Conservation (phyloP, 1,140 invertebrate genomes). For the Brachionus koreanus region DNA sequence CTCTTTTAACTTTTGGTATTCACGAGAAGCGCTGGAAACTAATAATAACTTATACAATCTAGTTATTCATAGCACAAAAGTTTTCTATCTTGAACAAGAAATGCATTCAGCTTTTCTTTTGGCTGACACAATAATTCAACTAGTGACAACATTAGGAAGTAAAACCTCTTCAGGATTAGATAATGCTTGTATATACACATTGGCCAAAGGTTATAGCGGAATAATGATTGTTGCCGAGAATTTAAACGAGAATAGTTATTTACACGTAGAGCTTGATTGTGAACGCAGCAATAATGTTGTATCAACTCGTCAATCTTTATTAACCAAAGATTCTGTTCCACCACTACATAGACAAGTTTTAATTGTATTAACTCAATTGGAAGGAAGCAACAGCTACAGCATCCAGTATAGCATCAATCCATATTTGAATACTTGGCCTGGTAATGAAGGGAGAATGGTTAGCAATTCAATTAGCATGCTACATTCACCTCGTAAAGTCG, state of each 20-base stretch:
- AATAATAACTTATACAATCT: conserved; percentile 23
- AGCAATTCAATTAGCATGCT: conserved; percentile 33
- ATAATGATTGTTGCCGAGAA: conserved; percentile 40
- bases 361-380: conserved; percentile 39
- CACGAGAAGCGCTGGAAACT: background rate
- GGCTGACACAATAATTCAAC: conserved; percentile 36
- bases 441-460: conserved; percentile 39
- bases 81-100: conserved; percentile 43
- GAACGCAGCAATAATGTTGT: conserved; percentile 34
- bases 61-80: conserved; percentile 44
- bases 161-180: conserved; percentile 18
- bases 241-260: background rate
- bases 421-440: conserved; percentile 41
- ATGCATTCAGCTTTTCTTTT: conserved; percentile 6
- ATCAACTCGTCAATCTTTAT: conserved; percentile 15
- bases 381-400: background rate
- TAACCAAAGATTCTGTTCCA: conserved; percentile 36
- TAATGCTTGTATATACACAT: conserved; percentile 42
- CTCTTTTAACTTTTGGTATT: conserved; percentile 23
- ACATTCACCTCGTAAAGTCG: conserved; percentile 19
- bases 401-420: conserved; percentile 43
- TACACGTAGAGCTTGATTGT: conserved; percentile 39
- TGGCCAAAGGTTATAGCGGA: conserved; percentile 24
- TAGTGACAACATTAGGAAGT: background rate
- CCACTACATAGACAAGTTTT: conserved; percentile 42